Evolutionary conservation across 2,888 invertebrate species (phyloP).

Genomic region (Aleiodes testaceus): DNA sequence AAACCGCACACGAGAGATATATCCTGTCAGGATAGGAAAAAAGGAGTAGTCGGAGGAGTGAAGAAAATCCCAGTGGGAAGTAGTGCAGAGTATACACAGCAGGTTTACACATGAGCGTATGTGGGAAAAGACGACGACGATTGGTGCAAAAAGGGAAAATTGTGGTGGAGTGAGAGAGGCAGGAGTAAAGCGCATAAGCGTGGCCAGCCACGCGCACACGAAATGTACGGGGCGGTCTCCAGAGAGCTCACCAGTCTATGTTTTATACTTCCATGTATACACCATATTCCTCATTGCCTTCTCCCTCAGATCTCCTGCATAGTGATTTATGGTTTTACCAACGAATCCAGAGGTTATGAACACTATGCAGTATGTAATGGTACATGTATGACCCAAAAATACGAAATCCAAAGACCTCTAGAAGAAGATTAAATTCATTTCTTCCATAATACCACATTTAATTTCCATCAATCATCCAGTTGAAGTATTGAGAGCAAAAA

Average conservation of each 20-base stretch:
- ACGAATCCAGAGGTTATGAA: conserved; percentile 25
- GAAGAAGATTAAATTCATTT: too few relatives aligned
- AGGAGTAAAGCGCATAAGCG: conserved; percentile 36
- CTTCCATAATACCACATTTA: too few relatives aligned
- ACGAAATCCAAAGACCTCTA: too few relatives aligned
- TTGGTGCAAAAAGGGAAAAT: conserved; percentile 32
- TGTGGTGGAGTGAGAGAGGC: neutral
- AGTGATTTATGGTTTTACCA: conserved; percentile 38
- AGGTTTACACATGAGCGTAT: neutral
- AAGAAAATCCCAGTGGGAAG: conserved; percentile 6
- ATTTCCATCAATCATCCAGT: conserved; percentile 45
- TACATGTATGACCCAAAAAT: conserved; percentile 18
- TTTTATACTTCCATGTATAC: conserved; percentile 26
- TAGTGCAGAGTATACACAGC: conserved; percentile 44
- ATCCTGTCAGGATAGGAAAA: neutral
- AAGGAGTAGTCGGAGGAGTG: conserved; percentile 24
- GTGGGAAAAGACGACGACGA: conserved; percentile 21
- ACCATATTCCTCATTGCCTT: conserved; percentile 25
- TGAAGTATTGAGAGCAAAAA: conserved; percentile 27
- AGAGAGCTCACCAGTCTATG: conserved; percentile 2
- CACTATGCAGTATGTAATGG: conserved; percentile 4
- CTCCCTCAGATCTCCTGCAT: conserved; percentile 11
- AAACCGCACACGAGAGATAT: conserved; percentile 2
- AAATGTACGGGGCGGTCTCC: conserved; percentile 30
- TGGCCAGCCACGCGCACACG: conserved; percentile 35